Base-by-base conservation (phyloP, 1,140 invertebrate genomes). In the Andrena cerasifolii region DNA sequence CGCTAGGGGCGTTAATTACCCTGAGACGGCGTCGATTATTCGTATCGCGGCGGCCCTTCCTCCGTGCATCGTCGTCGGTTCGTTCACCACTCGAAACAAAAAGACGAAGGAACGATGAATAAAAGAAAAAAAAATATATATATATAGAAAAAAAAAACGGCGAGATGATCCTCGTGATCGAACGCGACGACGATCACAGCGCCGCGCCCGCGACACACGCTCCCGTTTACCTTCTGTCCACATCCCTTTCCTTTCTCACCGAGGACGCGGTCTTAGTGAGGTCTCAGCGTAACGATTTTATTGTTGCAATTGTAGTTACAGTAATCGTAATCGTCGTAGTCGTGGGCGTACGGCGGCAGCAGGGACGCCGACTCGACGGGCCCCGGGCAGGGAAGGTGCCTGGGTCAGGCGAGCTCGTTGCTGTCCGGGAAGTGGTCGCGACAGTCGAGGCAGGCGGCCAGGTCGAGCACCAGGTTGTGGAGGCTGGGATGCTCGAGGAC, bases 401-500 rank as follows among this genome's bases (percentile, higher is more conserved):
- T 92, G 93, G 93, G 94, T 96, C 95, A 95, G 95, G 95, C 95
- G 91, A 95, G 93, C 92, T 96, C 95, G 88, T 95, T 94, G 72
- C 93, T 94, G 83, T 96, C 95, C 81, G 95, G 93, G 88, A 97
- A 97, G 89, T 96, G 95, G 43, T 95, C 94, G 79, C 95, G 94
- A 58, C 97, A 97, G 91, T 98, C 97, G 40, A 99, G 92, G 77
- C 96, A 95, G 45, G 94, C 94, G 12, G 97, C 96, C 75, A 99
- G 93, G 88, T 98, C 97, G 65, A 98, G 92, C 40, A 98, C 94
- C 54, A 97, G 94, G 86, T 96, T 95, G 71, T 96, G 95, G 2
- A 99, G 93, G 21, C 95, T 94, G 10, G 97, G 96, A 89, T 98
- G 96, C 81, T 98, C 97, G 56, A 98, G 94, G n/a, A 99, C 94